phyloP scores from a whole-genome alignment of 2,888 invertebrate species.

The Perithous albicinctus region DNA sequence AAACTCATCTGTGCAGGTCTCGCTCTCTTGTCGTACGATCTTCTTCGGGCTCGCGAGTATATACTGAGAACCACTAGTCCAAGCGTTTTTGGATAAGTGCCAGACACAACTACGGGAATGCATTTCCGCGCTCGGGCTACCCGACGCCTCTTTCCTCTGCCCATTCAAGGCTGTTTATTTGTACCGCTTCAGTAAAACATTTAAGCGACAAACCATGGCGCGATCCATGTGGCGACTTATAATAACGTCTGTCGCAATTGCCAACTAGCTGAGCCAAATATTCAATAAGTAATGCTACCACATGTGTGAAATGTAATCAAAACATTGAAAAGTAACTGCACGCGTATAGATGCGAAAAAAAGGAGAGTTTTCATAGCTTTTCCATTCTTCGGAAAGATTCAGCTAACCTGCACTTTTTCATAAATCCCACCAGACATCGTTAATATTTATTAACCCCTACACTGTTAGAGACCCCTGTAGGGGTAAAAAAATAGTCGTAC shows the following conservation, averaged over 20 bases:
- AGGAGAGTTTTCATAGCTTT: no score
- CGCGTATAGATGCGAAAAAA: no score
- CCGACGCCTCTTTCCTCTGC: conserved; percentile 14
- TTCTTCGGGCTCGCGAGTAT: conserved; percentile 28
- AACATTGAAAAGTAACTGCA: not conserved
- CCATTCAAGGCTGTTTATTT: conserved; percentile 60
- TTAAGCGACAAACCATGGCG: conserved; percentile 3
- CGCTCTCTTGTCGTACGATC: conserved; percentile 1
- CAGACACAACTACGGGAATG: conserved; percentile 55
- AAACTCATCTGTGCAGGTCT: conserved; percentile 1
- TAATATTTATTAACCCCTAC: no score
- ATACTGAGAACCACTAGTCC: conserved; percentile 10
- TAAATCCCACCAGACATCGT: no score
- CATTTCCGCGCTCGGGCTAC: conserved; percentile 37
- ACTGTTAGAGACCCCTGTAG: no score
- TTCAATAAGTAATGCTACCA: not conserved
- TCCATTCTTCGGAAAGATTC: no score
- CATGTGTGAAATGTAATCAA: not conserved
- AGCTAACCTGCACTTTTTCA: no score
- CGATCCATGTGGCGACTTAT: conserved; percentile 14
- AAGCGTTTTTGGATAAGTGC: conserved; percentile 59
- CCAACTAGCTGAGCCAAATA: not conserved
- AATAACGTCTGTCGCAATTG: not conserved
- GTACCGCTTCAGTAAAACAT: conserved; percentile 21
- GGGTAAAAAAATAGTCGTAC: no score